These are phyloP conservation scores for Sternotherus odoratus DNA, from an alignment of 2,797 vertebrate genomes.

Conservation along the genomic window DNA sequence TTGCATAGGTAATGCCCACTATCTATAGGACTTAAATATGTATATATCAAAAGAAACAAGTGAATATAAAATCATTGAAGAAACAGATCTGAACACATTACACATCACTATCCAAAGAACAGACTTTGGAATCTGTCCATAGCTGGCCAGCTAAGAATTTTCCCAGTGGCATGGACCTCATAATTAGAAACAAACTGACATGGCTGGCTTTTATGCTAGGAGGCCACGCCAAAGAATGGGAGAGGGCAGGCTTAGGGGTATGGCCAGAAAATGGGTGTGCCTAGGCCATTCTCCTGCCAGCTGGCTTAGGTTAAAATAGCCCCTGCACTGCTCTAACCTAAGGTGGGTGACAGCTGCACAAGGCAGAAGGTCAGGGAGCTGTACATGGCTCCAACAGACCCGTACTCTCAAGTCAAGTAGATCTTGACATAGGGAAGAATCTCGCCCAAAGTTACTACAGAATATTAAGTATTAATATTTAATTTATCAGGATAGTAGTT, in stretches of 20 bases:
- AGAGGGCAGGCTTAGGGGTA: neutral
- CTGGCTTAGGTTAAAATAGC: neutral
- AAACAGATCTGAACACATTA: neutral
- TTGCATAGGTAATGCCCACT: neutral
- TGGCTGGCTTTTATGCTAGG: neutral
- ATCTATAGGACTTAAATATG: rapidly evolving
- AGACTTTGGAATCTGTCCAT: neutral
- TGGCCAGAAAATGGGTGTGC: neutral
- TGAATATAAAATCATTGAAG: neutral
- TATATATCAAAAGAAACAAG: neutral
- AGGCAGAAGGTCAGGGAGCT: too few species aligned
- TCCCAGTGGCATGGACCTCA: neutral
- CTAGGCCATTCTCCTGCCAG: neutral
- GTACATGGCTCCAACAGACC: neutral
- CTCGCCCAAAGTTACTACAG: neutral
- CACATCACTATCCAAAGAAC: neutral
- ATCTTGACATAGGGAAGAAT: neutral
- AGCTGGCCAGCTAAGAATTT: neutral
- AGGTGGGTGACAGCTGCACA: neutral
- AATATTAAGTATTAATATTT: neutral
- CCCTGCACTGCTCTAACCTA: neutral
- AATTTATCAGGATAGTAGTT: neutral
- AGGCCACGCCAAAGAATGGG: neutral
- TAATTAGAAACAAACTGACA: neutral
- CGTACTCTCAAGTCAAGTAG: neutral